Evolutionary conservation across 2,888 invertebrate genomes (phyloP).

Genomic region (Drosophila parthenogenetica): DNA sequence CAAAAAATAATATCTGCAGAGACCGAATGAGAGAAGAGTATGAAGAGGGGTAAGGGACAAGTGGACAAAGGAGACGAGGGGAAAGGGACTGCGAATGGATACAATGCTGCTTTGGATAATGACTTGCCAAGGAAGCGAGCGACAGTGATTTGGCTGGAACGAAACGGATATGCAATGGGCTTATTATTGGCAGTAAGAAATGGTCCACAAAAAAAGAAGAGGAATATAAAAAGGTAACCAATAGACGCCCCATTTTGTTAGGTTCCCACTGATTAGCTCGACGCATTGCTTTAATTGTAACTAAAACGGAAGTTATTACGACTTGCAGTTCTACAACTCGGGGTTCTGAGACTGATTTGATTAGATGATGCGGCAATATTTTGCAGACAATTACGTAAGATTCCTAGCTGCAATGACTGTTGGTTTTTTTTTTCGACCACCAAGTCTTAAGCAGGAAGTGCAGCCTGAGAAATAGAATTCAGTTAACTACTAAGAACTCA

Average conservation of each 20-base stretch:
- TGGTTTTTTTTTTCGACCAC: constrained; percentile 14
- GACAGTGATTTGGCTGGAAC: constrained; percentile 69
- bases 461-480: constrained; percentile 5
- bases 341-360: constrained; percentile 61
- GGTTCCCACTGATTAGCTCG: constrained; percentile 66
- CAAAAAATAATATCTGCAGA: constrained; percentile 38
- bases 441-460: constrained; percentile 66
- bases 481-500: background rate
- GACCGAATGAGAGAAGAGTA: background rate
- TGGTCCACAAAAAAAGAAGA: background rate
- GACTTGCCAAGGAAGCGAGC: constrained; percentile 68
- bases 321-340: constrained; percentile 34
- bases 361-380: constrained; percentile 74
- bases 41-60: background rate
- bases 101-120: constrained; percentile 61
- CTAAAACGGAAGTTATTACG: constrained; percentile 77
- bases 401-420: constrained; percentile 44
- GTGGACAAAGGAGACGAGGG: background rate
- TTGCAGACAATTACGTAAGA: constrained; percentile 45
- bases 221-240: constrained; percentile 8
- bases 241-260: constrained; percentile 43
- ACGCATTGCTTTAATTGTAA: constrained; percentile 75
- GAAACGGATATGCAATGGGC: constrained; percentile 73
- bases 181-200: constrained; percentile 28
- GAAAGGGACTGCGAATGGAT: constrained; percentile 2